These are phyloP conservation scores for Apteryx owenii DNA, from an alignment of 2,113 vertebrate species.

Conservation along the genomic window DNA sequence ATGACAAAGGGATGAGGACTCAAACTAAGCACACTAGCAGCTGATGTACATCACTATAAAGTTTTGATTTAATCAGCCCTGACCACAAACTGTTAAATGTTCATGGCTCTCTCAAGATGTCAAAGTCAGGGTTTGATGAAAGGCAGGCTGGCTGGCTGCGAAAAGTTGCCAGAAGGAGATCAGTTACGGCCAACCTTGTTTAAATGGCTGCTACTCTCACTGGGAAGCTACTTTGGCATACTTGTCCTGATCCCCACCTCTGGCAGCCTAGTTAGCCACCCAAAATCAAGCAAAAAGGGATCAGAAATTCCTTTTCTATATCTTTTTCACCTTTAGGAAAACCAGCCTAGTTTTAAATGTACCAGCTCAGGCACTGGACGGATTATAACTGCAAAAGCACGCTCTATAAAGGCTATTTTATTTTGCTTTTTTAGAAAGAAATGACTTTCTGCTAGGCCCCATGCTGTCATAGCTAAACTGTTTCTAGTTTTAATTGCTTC, in stretches of 20 bases:
- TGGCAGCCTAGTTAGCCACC: neutral
- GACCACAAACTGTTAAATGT: neutral
- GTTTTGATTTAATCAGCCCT: neutral
- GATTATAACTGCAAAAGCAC: neutral
- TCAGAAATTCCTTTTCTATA: neutral
- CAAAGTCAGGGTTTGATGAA: neutral
- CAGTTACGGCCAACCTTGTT: neutral
- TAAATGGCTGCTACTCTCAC: neutral
- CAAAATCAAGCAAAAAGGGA: neutral
- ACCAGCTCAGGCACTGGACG: neutral
- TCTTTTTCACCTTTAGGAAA: neutral
- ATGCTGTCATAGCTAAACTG: neutral
- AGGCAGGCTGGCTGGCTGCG: neutral
- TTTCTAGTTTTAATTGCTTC: neutral
- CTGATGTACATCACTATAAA: neutral
- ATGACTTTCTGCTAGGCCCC: neutral
- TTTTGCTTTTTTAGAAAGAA: neutral
- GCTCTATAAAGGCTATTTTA: neutral
- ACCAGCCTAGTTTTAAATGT: neutral
- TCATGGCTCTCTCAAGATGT: neutral
- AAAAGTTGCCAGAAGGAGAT: neutral
- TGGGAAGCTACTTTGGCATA: neutral
- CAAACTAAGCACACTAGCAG: neutral
- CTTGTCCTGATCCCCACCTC: neutral
- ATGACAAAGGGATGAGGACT: fast-evolving